Base-by-base conservation (phyloP, 2,113 vertebrate species). In the Triplophysa tibetana region DNA sequence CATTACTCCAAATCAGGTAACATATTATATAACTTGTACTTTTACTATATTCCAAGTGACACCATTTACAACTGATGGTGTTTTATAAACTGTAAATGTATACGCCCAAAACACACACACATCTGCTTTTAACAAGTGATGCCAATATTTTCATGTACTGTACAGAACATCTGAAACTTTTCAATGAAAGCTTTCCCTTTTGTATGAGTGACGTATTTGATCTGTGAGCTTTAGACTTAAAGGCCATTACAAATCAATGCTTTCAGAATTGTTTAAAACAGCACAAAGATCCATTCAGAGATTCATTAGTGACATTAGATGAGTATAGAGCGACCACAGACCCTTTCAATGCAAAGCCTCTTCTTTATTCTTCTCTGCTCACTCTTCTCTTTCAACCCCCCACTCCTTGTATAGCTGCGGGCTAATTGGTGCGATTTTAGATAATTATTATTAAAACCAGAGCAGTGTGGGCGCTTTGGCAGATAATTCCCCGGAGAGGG, bases 401-500 rank as follows among this genome's bases (percentile, higher is more conserved):
- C 60, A 61, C 52, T 88, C 77, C 88, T 85, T 82, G 86, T 67
- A 82, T 90, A 89, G 90, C 90, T 90, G 78, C 75, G 65, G 89
- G 88, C 89, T 92, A 92, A 92, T 92, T 92, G 89, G 88, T 85
- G 87, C 83, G 78, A 92, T 93, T 91, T 90, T 83, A 91, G 87
- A 91, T 88, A 86, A 91, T 91, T 89, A 89, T 91, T 93, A 92
- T 92, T 91, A 91, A 92, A 92, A 91, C 89, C 89, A 90, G 86
- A 83, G 86, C 77, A 88, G 88, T 78, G 70, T 77, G 67, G 29
- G 83, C 33, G 86, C 84, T 88, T 85, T 88, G 82, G 70, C 52
- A 86, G 88, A 80, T 56, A 82, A 88, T 84, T 84, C 87, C 75
- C 89, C 6, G 78, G 89, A 87, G 84, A 70, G 88, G 88, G 81